Base-by-base conservation (phyloP, 1,140 invertebrate genomes). In the Yoshiicerus persimilis region DNA sequence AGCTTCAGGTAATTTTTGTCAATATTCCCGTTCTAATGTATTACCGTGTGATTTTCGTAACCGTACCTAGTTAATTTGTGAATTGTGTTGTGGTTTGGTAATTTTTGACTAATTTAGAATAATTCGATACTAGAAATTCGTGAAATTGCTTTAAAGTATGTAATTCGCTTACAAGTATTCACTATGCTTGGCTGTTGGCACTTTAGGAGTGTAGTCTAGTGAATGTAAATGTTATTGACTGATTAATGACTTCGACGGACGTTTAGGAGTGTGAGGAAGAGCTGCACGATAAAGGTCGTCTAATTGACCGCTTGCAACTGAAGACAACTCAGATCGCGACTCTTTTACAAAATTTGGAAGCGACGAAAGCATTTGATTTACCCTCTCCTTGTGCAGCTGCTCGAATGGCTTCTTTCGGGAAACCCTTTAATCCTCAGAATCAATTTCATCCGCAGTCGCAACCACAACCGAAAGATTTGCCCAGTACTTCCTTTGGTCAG, bases 1-100 rank as follows among this genome's bases (percentile, higher is more conserved):
- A 99, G 92, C 93, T 99, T 91, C 97, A 99, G 97, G 98, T 98
- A 94, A n/a, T n/a, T n/a, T n/a, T n/a, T n/a, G n/a, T n/a, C n/a
- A n/a, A n/a, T n/a, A n/a, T n/a, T n/a, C n/a, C n/a, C n/a, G n/a
- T n/a, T n/a, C n/a, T n/a, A n/a, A 94, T 47, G 9, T 47, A 20
- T 47, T 47, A 10, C 41, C 20, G 11, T 10, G 2, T 47, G 11
- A 47, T 47, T 47, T 47, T 47, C 20, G 41, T 20, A 3, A 47
- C 11, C 41, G 41, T 47, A 47, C 41, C 41, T 47, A 47, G 39
- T 6, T 41, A 41, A 6, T 41, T 41, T 16, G 9, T 3, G 11
- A 4, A 11, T 47, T 3, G 41, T 11, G 11, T 47, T 47, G 11
- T 47, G 41, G 20, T 47, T 41, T 41, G 11, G 20, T 47, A 20